phyloP scores from a whole-genome alignment of 2,888 invertebrate genomes.

The Rugalucina vietnamica region DNA sequence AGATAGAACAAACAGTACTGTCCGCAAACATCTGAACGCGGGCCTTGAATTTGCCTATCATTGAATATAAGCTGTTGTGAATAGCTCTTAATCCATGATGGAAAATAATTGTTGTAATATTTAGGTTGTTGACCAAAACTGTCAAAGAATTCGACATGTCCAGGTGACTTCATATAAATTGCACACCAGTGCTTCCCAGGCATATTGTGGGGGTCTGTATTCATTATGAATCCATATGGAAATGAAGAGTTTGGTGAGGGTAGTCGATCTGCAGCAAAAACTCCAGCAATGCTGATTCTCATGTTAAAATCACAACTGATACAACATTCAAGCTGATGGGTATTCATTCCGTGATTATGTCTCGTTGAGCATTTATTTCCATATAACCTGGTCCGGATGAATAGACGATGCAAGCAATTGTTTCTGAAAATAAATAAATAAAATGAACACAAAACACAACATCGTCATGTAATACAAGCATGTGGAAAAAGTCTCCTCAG shows the following conservation, averaged over 20 bases:
- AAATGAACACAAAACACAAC: too few species aligned
- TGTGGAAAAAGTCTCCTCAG: too few species aligned
- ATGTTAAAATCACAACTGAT: slow-evolving; percentile 18
- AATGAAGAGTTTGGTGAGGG: background rate
- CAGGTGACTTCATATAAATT: background rate
- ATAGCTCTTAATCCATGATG: background rate
- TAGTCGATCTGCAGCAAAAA: slow-evolving; percentile 37
- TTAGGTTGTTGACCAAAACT: background rate
- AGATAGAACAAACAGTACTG: background rate
- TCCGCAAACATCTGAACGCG: background rate
- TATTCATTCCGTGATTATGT: slow-evolving; percentile 28
- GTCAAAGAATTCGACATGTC: background rate
- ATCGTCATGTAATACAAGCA: too few species aligned
- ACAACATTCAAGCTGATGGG: slow-evolving; percentile 23
- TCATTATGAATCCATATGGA: slow-evolving; percentile 27
- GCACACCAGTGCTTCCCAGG: slow-evolving; percentile 21
- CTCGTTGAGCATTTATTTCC: slow-evolving; percentile 20
- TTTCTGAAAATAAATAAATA: slow-evolving; percentile 11
- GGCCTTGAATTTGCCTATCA: background rate
- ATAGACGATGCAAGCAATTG: slow-evolving; percentile 28
- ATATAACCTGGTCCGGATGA: slow-evolving; percentile 15
- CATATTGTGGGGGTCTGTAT: slow-evolving; percentile 20
- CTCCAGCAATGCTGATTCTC: slow-evolving; percentile 3
- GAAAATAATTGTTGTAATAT: background rate
- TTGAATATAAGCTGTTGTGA: background rate